Conservation (phyloP, 2,113 vertebrate species). For the Dascyllus trimaculatus region DNA sequence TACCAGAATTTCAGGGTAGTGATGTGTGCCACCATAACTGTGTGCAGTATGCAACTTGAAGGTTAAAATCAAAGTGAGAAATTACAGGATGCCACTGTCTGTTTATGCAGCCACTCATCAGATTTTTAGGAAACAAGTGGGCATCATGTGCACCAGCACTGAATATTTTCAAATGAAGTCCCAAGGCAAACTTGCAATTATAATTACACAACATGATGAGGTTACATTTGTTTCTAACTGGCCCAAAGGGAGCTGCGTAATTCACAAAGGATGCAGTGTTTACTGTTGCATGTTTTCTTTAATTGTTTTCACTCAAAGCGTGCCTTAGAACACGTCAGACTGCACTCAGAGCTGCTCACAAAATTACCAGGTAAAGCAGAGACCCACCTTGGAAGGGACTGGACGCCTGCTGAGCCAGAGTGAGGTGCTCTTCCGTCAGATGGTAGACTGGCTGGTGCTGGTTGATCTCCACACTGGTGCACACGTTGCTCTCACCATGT, state of each 20-base stretch:
- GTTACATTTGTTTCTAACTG: slow-evolving; percentile 3
- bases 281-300: background rate
- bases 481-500: slow-evolving; percentile 98
- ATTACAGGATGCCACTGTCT: background rate
- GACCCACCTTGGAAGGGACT: slow-evolving; percentile 94
- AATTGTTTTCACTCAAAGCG: background rate
- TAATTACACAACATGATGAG: background rate
- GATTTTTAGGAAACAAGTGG: background rate
- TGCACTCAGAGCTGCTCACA: background rate
- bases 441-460: slow-evolving; percentile 98
- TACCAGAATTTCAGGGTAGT: background rate
- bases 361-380: background rate
- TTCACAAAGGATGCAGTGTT: background rate
- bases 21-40: slow-evolving; percentile 3
- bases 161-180: background rate
- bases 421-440: slow-evolving; percentile 96
- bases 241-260: background rate
- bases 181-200: background rate
- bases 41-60: background rate
- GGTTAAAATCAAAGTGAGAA: slow-evolving; percentile 28
- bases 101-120: background rate
- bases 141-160: background rate
- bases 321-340: background rate
- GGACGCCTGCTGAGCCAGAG: slow-evolving; percentile 94
- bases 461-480: slow-evolving; percentile 99